Conservation (phyloP, 2,113 vertebrate species). For the Siniperca knerii region DNA sequence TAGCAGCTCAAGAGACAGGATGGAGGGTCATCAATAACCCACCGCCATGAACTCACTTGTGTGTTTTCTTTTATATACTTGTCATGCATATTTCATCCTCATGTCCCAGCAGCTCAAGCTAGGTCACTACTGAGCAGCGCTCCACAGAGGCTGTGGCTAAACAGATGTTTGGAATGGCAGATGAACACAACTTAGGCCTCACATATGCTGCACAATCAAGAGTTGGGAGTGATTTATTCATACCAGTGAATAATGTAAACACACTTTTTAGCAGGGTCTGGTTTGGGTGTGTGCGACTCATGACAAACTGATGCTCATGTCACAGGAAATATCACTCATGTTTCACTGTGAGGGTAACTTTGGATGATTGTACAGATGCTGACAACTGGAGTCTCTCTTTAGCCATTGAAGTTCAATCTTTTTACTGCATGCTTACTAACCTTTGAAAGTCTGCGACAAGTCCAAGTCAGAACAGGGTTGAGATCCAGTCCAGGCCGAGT, state of each 20-base stretch:
- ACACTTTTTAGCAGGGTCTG: constrained; percentile 34
- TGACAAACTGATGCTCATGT: constrained; percentile 63
- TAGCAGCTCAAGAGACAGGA: neutral
- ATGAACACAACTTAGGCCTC: constrained; percentile 69
- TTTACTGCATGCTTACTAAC: neutral
- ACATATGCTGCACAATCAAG: constrained; percentile 73
- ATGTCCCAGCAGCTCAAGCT: constrained; percentile 18
- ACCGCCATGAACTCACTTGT: constrained; percentile 15
- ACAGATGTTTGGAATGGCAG: constrained; percentile 78
- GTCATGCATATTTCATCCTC: constrained; percentile 64
- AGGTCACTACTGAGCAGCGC: constrained; percentile 52
- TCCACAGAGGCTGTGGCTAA: constrained; percentile 43
- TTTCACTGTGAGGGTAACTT: neutral
- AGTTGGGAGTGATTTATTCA: constrained; percentile 70
- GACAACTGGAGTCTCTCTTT: neutral
- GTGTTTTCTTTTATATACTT: constrained; percentile 16
- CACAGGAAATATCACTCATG: constrained; percentile 58
- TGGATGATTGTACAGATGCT: neutral
- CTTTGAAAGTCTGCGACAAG: neutral
- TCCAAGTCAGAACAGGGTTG: neutral
- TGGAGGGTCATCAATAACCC: constrained; percentile 53
- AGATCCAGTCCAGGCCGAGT: neutral
- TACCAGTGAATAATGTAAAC: constrained; percentile 75
- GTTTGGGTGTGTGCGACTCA: constrained; percentile 29
- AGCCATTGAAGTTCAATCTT: neutral